Conservation (phyloP, 2,113 vertebrate genomes). For the Ceratotherium simum region DNA sequence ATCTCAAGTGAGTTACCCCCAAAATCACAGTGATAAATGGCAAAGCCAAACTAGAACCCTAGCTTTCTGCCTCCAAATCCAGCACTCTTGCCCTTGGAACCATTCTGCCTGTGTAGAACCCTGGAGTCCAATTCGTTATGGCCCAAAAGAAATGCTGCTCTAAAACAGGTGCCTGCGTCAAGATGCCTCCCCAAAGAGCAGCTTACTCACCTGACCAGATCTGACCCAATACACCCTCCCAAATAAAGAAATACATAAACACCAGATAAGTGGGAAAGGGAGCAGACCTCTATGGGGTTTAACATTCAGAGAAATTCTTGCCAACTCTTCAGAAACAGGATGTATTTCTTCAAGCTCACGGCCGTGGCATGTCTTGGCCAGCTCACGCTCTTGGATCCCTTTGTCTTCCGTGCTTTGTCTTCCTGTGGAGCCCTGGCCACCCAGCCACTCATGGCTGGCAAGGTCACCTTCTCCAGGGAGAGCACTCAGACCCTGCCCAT, state of each 20-base stretch:
- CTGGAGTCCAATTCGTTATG: background rate
- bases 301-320: slow-evolving; percentile 35
- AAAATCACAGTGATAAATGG: background rate
- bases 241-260: background rate
- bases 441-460: background rate
- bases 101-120: background rate
- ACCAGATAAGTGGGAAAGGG: background rate
- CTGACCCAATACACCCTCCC: background rate
- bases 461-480: slow-evolving; percentile 15
- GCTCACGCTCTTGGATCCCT: background rate
- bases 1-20: background rate
- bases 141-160: background rate
- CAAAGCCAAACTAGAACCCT: slow-evolving; percentile 18
- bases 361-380: background rate
- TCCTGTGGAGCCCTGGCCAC: slow-evolving; percentile 30
- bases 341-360: slow-evolving; percentile 33
- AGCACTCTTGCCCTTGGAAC: background rate
- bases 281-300: background rate
- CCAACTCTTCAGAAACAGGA: slow-evolving; percentile 60
- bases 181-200: background rate
- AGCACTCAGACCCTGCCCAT: background rate
- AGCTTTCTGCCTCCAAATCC: slow-evolving; percentile 10
- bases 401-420: slow-evolving; percentile 54
- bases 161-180: slow-evolving; percentile 1
- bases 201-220: background rate